These are phyloP conservation scores for Hyppa rectilinea DNA, from an alignment of 2,888 invertebrate species.

Conservation along the genomic window DNA sequence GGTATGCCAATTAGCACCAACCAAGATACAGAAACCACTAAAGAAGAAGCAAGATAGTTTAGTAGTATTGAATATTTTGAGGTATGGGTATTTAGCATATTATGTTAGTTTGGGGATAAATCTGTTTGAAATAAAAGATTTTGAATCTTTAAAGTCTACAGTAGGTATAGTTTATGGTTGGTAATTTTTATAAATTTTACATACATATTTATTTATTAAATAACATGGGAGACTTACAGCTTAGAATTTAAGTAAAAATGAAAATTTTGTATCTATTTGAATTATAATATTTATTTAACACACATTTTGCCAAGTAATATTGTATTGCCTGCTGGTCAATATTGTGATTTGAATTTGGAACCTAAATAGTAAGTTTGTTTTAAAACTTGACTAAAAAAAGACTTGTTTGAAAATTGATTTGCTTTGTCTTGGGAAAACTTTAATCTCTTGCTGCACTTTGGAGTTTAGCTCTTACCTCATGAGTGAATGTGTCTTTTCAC, in stretches of 20 bases:
- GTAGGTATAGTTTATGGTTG: slow-evolving; percentile 17
- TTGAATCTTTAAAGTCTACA: slow-evolving; percentile 1
- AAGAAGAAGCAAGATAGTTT: slow-evolving; percentile 80
- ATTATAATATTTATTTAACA: background rate
- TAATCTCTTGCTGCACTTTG: background rate
- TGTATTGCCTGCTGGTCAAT: background rate
- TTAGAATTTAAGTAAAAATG: slow-evolving; percentile 11
- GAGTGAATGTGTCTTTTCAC: background rate
- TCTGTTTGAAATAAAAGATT: slow-evolving; percentile 24
- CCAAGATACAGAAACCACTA: slow-evolving; percentile 78
- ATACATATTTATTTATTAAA: too few species aligned
- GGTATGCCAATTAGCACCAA: slow-evolving; percentile 93
- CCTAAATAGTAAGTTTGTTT: background rate
- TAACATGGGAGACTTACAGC: too few species aligned
- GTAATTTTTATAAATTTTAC: slow-evolving; percentile 20
- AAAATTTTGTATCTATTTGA: slow-evolving; percentile 12
- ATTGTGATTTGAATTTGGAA: background rate
- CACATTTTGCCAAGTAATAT: background rate
- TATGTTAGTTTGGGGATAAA: slow-evolving; percentile 27
- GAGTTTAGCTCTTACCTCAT: background rate
- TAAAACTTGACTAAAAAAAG: background rate
- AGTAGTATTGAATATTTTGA: slow-evolving; percentile 9
- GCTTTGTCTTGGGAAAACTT: background rate
- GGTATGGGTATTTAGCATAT: slow-evolving; percentile 17
- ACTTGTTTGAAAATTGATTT: background rate